These are phyloP conservation scores for Hemistola chrysoprasaria DNA, from an alignment of 2,888 invertebrate genomes.

Conservation along the genomic window DNA sequence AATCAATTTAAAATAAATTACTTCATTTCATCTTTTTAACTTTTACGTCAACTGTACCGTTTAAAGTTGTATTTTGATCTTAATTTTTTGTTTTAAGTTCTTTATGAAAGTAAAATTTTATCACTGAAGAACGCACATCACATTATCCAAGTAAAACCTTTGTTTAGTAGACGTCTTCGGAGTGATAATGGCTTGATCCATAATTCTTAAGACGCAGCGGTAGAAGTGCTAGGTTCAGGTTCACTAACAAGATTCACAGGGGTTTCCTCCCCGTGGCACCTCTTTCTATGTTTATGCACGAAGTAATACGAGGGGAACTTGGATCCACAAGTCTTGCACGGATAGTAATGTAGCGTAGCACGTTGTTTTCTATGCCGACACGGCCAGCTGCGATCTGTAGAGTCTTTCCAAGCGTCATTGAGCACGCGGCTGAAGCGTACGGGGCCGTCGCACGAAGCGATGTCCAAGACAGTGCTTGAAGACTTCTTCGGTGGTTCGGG, in stretches of 20 bases:
- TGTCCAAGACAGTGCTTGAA: slow-evolving; percentile 85
- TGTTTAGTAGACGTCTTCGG: too few species aligned
- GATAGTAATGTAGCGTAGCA: slow-evolving; percentile 94
- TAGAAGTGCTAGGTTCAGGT: slow-evolving; percentile 53
- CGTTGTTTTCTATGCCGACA: slow-evolving; percentile 91
- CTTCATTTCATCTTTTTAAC: too few species aligned
- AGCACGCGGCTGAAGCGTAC: slow-evolving; percentile 92
- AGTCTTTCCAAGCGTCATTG: slow-evolving; percentile 88
- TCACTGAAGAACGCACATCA: too few species aligned
- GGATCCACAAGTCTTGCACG: slow-evolving; percentile 95
- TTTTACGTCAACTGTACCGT: too few species aligned
- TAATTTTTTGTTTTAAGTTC: too few species aligned
- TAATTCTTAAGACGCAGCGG: slow-evolving; percentile 38
- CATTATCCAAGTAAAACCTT: too few species aligned
- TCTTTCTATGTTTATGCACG: slow-evolving; percentile 94
- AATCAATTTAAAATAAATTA: too few species aligned
- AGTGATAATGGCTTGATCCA: too few species aligned
- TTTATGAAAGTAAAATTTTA: neutral
- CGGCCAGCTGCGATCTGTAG: slow-evolving; percentile 87
- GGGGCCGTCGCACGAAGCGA: slow-evolving; percentile 96
- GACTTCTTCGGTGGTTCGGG: slow-evolving; percentile 45
- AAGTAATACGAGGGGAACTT: slow-evolving; percentile 97
- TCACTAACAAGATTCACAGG: slow-evolving; percentile 34
- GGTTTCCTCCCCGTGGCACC: slow-evolving; percentile 88
- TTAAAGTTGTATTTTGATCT: too few species aligned